Conservation (phyloP, 2,113 vertebrate species). For the Engystomops pustulosus region DNA sequence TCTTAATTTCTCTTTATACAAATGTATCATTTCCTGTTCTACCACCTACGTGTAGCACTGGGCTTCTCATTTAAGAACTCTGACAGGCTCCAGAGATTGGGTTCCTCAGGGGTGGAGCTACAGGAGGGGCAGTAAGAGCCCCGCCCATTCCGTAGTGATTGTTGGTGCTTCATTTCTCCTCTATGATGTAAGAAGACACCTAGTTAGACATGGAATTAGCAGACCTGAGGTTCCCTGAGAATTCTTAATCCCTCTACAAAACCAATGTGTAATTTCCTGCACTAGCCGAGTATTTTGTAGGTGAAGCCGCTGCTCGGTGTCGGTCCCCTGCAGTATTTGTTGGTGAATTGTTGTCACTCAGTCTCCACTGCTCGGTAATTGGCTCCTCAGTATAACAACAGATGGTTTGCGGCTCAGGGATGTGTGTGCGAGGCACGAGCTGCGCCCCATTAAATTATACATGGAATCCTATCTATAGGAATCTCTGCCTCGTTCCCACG, state of each 20-base stretch:
- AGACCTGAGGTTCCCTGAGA: not conserved
- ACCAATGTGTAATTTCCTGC: not conserved
- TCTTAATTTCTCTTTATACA: too few relatives aligned
- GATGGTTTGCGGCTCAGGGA: constrained; percentile 46
- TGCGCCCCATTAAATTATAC: constrained; percentile 51
- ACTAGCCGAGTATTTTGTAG: not conserved
- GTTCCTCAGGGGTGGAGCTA: too few relatives aligned
- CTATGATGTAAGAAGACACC: too few relatives aligned
- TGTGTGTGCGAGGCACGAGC: constrained; percentile 42
- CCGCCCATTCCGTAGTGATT: too few relatives aligned
- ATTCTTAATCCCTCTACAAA: not conserved
- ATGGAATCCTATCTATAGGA: constrained; percentile 44
- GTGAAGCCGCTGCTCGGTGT: not conserved
- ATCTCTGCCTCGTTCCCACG: not conserved
- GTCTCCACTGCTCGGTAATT: constrained; percentile 22
- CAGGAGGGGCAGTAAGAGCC: too few relatives aligned
- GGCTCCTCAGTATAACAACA: constrained; percentile 23
- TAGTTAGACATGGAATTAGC: not conserved
- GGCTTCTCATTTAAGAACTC: too few relatives aligned
- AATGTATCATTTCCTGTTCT: too few relatives aligned
- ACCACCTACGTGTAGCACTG: too few relatives aligned
- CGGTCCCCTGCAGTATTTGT: not conserved
- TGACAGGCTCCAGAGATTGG: too few relatives aligned
- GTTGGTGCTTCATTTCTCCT: too few relatives aligned
- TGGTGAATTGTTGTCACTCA: constrained; percentile 20